Conservation (phyloP, 2,888 invertebrate genomes). For the Poecilus cupreus region DNA sequence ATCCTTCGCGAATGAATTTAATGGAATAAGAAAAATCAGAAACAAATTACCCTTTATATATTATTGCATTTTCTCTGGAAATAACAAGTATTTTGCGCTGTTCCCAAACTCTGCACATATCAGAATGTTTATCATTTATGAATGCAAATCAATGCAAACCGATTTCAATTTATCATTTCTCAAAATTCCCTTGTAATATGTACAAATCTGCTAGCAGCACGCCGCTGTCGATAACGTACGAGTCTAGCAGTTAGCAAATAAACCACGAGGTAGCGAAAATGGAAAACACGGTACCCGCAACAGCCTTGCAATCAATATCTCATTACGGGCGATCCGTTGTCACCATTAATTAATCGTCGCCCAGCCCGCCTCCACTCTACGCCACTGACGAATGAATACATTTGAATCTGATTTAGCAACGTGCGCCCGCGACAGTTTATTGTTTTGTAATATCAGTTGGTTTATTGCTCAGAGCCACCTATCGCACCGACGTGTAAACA, state of each 20-base stretch:
- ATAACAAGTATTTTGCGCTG: too few relatives aligned
- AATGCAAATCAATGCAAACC: conserved; percentile 26
- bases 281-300: conserved; percentile 32
- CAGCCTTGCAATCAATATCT: conserved; percentile 56
- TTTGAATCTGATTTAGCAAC: conserved; percentile 50
- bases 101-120: not conserved
- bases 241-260: conserved; percentile 8
- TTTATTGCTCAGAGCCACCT: not conserved
- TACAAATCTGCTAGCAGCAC: conserved; percentile 7
- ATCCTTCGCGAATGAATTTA: too few relatives aligned
- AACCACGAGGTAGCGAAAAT: conserved; percentile 23
- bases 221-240: not conserved
- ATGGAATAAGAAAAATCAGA: too few relatives aligned
- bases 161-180: conserved; percentile 30
- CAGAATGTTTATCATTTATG: conserved; percentile 8
- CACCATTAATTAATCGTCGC: conserved; percentile 55
- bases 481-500: conserved; percentile 13
- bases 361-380: conserved; percentile 16
- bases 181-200: conserved; percentile 26
- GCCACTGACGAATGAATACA: conserved; percentile 56
- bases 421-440: conserved; percentile 8
- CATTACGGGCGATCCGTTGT: conserved; percentile 55
- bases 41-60: too few relatives aligned
- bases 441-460: conserved; percentile 15
- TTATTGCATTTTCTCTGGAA: too few relatives aligned